phyloP scores from a whole-genome alignment of 2,113 vertebrate genomes.

The Clarias gariepinus region DNA sequence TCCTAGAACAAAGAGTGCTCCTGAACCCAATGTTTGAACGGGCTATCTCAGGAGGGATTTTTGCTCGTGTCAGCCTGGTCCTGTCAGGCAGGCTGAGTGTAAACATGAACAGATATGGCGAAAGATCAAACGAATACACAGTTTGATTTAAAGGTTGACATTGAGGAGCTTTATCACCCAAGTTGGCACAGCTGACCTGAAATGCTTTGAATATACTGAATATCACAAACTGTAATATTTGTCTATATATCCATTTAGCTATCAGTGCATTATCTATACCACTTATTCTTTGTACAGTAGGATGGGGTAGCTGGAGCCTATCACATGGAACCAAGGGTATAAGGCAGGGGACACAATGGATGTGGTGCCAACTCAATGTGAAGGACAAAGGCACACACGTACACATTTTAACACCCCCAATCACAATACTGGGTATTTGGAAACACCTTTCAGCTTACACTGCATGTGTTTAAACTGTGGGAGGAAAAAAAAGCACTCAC shows the following conservation, averaged over 20 bases:
- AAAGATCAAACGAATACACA: slow-evolving; percentile 41
- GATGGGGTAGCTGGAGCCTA: too few relatives aligned
- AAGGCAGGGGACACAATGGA: too few relatives aligned
- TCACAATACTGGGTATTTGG: too few relatives aligned
- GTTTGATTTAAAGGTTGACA: slow-evolving; percentile 36
- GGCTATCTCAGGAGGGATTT: slow-evolving; percentile 56
- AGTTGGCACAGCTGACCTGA: neutral
- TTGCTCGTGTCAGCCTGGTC: slow-evolving; percentile 59
- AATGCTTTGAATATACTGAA: neutral
- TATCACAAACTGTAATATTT: slow-evolving; percentile 8
- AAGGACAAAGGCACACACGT: too few relatives aligned
- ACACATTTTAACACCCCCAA: too few relatives aligned
- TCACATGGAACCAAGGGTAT: too few relatives aligned
- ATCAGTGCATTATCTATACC: too few relatives aligned
- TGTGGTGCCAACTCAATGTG: too few relatives aligned
- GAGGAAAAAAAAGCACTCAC: too few relatives aligned
- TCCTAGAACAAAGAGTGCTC: slow-evolving; percentile 68
- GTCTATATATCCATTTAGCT: neutral
- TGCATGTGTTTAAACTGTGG: too few relatives aligned
- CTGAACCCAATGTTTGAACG: slow-evolving; percentile 60
- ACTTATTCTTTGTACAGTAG: too few relatives aligned
- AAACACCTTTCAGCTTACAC: too few relatives aligned
- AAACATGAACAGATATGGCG: slow-evolving; percentile 58
- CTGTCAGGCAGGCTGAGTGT: slow-evolving; percentile 47
- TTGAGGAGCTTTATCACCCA: slow-evolving; percentile 32